Conservation (phyloP, 1,140 invertebrate species). For the Diabrotica virgifera region DNA sequence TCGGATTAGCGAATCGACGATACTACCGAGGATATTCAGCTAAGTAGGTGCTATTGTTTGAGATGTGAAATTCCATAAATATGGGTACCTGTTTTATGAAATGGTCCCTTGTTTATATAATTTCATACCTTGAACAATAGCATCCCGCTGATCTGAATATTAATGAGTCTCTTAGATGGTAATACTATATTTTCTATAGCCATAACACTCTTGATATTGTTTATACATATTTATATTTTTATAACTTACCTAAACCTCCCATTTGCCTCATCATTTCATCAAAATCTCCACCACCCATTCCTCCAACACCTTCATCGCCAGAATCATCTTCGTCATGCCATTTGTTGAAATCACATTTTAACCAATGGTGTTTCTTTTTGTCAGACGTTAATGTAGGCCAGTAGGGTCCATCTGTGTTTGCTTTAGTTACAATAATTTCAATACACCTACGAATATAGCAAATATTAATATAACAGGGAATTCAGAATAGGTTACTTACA, state of each 20-base stretch:
- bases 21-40: too few species aligned
- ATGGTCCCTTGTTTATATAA: too few species aligned
- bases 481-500: too few species aligned
- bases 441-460: slow-evolving; percentile 56
- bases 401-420: slow-evolving; percentile 74
- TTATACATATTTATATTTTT: background rate
- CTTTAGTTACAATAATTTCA: slow-evolving; percentile 69
- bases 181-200: too few species aligned
- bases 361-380: slow-evolving; percentile 89
- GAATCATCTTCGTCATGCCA: slow-evolving; percentile 87
- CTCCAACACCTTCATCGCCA: slow-evolving; percentile 46
- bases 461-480: background rate
- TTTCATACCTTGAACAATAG: too few species aligned
- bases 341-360: slow-evolving; percentile 95
- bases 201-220: background rate
- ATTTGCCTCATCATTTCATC: slow-evolving; percentile 49
- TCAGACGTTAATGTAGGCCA: slow-evolving; percentile 88
- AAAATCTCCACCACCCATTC: slow-evolving; percentile 45
- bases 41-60: too few species aligned
- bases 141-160: too few species aligned
- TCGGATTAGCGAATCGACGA: too few species aligned
- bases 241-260: slow-evolving; percentile 41
- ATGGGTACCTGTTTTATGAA: too few species aligned
- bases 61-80: too few species aligned
- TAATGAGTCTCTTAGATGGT: too few species aligned